These are phyloP conservation scores for Corapipo altera DNA, from an alignment of 2,113 vertebrate species.

Conservation along the genomic window DNA sequence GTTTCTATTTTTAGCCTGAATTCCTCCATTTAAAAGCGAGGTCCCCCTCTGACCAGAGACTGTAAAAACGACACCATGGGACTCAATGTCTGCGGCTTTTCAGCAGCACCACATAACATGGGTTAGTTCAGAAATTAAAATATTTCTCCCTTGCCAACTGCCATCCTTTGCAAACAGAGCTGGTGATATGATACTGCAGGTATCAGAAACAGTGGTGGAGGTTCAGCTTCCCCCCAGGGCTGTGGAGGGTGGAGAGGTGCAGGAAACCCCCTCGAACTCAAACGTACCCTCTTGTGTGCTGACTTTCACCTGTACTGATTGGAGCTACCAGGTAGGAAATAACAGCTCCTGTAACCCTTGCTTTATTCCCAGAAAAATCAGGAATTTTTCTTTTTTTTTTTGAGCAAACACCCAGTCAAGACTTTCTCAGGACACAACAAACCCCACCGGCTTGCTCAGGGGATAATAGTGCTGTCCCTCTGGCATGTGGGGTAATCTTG, in stretches of 20 bases:
- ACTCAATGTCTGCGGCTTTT: background rate
- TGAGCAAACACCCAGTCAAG: fast-evolving
- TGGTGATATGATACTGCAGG: background rate
- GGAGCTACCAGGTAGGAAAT: background rate
- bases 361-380: background rate
- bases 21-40: background rate
- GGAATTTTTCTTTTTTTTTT: background rate
- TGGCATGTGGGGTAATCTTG: background rate
- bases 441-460: background rate
- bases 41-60: background rate
- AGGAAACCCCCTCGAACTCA: background rate
- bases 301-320: no score
- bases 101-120: background rate
- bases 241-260: fast-evolving
- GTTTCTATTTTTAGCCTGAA: conserved; percentile 26
- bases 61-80: background rate
- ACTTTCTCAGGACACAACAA: fast-evolving
- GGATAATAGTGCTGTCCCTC: background rate
- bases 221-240: background rate
- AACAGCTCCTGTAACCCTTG: background rate
- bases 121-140: background rate
- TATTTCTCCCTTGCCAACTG: background rate
- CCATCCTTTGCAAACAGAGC: background rate
- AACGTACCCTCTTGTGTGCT: fast-evolving
- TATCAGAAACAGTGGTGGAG: fast-evolving